Evolutionary conservation across 2,797 vertebrate genomes (phyloP).

Genomic region (Cossypha niveicapilla): DNA sequence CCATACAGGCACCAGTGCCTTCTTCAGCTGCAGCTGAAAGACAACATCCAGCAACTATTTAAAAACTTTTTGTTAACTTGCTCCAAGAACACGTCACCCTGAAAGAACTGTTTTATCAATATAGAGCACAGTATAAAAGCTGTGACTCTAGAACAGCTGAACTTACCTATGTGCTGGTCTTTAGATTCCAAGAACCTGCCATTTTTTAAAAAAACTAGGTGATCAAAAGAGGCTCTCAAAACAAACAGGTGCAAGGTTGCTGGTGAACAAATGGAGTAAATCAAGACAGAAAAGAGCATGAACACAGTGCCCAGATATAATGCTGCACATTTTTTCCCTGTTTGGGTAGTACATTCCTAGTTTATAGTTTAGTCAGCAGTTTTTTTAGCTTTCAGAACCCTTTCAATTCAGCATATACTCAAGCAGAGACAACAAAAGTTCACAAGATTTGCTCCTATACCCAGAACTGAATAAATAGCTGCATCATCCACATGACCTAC

Average conservation of each 20-base stretch:
- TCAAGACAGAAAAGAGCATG: background rate
- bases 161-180: background rate
- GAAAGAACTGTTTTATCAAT: background rate
- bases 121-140: background rate
- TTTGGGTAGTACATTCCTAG: background rate
- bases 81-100: background rate
- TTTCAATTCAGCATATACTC: background rate
- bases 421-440: background rate
- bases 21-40: background rate
- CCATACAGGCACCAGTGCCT: background rate
- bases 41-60: background rate
- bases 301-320: background rate
- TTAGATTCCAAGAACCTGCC: background rate
- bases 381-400: background rate
- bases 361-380: background rate
- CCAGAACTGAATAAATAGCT: background rate
- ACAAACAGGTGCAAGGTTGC: background rate
- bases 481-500: background rate
- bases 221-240: background rate
- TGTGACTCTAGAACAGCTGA: fast-evolving
- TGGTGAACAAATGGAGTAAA: background rate
- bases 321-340: background rate
- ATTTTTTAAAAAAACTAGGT: background rate
- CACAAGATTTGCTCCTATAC: background rate
- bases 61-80: background rate